A percentile compares a stretch with the other conserved stretches of the same genome.
Evolutionary conservation across 1,140 invertebrate species (phyloP).

Genomic region (Lycorma delicatula): DNA sequence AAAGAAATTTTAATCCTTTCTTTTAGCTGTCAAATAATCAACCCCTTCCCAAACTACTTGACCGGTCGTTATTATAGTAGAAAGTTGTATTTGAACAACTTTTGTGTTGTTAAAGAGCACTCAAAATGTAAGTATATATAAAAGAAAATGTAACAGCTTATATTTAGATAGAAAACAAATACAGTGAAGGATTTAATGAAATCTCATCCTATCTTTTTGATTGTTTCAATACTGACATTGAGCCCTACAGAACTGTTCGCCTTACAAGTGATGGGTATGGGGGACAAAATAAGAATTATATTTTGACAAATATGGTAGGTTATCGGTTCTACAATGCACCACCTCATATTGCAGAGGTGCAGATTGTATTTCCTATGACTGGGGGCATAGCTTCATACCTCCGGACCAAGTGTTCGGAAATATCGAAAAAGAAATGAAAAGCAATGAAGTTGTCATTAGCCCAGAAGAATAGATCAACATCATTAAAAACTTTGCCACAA

Average conservation of each 20-base stretch:
- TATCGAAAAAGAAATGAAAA: constrained; percentile 19
- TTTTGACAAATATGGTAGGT: constrained; percentile 22
- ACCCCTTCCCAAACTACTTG: too few species aligned
- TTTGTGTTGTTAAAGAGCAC: constrained; percentile 27
- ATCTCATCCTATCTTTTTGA: constrained; percentile 30
- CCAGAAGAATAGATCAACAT: background rate
- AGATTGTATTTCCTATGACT: constrained; percentile 24
- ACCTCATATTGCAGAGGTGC: constrained; percentile 12
- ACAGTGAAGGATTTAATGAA: constrained; percentile 30
- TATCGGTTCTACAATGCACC: constrained; percentile 20
- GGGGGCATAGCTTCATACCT: constrained; percentile 30
- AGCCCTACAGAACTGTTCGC: constrained; percentile 19
- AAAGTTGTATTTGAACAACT: too few species aligned
- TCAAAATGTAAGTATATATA: constrained; percentile 12
- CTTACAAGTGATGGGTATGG: constrained; percentile 26
- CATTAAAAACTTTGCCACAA: constrained; percentile 7
- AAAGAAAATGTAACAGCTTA: constrained; percentile 28
- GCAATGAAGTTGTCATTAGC: constrained; percentile 1
- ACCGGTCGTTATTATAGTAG: too few species aligned
- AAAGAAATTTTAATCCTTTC: too few species aligned
- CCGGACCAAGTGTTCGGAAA: constrained; percentile 29
- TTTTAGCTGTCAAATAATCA: too few species aligned
- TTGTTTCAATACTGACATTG: constrained; percentile 20
- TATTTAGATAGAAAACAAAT: constrained; percentile 30
- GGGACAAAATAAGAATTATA: constrained; percentile 32